Evolutionary conservation across 2,113 vertebrate genomes (phyloP).

Genomic region (Melospiza georgiana): DNA sequence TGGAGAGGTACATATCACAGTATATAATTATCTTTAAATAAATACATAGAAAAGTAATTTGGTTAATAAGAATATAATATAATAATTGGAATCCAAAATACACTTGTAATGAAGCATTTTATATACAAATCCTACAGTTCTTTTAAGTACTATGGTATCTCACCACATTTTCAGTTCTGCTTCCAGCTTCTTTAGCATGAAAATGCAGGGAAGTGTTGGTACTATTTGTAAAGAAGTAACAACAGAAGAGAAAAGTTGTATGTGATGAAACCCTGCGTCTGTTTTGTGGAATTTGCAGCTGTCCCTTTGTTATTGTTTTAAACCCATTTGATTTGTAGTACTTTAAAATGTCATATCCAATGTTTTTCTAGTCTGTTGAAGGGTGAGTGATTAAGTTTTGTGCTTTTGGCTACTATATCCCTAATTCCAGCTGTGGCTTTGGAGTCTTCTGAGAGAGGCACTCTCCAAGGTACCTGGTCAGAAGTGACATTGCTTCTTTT

Average conservation of each 20-base stretch:
- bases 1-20: neutral
- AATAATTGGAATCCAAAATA: neutral
- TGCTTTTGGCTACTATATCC: neutral
- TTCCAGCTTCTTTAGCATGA: neutral
- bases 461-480: neutral
- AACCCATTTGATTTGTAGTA: neutral
- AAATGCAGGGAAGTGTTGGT: neutral
- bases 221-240: neutral
- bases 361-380: fast-evolving
- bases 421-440: neutral
- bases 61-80: neutral
- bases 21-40: neutral
- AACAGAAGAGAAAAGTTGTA: neutral
- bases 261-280: neutral
- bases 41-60: neutral
- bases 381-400: neutral
- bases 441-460: neutral
- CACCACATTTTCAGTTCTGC: neutral
- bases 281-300: neutral
- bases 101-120: neutral
- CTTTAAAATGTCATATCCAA: neutral
- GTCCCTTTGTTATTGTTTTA: neutral
- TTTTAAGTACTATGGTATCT: neutral
- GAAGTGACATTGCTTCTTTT: neutral
- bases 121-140: neutral